Evolutionary conservation across 2,888 invertebrate genomes (phyloP), one percentile per base, ranked within the genome.

Genomic region (Tricholauxania praeusta): DNA sequence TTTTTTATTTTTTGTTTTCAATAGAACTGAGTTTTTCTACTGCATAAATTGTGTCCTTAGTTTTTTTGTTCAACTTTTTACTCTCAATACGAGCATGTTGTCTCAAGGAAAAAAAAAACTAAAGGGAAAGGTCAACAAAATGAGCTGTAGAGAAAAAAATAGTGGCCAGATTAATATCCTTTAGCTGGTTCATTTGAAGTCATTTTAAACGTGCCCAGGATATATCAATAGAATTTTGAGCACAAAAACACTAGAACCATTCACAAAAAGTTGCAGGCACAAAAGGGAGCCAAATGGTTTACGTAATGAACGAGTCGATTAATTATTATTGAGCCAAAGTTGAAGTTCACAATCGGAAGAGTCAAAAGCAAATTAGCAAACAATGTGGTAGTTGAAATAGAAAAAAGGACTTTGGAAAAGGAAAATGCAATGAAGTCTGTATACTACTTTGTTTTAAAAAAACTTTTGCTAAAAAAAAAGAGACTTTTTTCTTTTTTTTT

Each of bases 1-100:
- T 82, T 82, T 80, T 82, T 80, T 80, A 82, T 80, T 78, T 77
- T 74, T 79, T 12, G 78, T 28, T 28, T 28, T 28, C 28, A 28
- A 28, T 72, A 48, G n/a, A 59, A 68, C 12, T 3, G 15, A 19
- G 39, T 48, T 67, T 68, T 59, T 14, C 48, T 14, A 17, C 48
- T n/a, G 47, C 51, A 7, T 48, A 17, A 17, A 51, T 60, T 17
- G n/a, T 28, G 51, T 51, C n/a, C 49, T 5, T 10, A 47, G 57
- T 3, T 53, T 32, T 59, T 67, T 55, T 28, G 10, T 22, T 28
- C 48, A 15, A 3, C 15, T 15, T 22, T 55, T 55, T 48, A 14
- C 19, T 10, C 8, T 39, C 6, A 57, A n/a, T 32, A 15, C n/a
- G 22, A 60, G 60, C 3, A 15, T 28, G 28, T 28, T 28, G 28